A percentile compares a stretch with the other conserved stretches of the same genome.
phyloP scores from a whole-genome alignment of 2,888 invertebrate species.

The Heterodera filipjevi region DNA sequence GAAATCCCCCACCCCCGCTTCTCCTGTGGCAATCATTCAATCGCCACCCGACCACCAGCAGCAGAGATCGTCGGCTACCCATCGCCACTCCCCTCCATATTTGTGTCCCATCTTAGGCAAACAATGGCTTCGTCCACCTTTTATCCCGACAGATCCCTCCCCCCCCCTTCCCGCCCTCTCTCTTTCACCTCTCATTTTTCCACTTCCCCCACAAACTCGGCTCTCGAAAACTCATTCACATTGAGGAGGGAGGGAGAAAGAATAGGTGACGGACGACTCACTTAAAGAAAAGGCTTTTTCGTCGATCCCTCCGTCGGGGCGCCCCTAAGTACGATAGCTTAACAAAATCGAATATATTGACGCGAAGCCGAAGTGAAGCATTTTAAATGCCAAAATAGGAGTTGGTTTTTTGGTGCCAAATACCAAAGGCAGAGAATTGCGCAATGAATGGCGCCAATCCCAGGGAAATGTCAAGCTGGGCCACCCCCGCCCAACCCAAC shows the following conservation, averaged over 20 bases:
- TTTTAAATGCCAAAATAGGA: neutral
- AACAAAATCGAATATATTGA: neutral
- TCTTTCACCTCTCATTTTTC: neutral
- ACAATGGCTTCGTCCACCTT: conserved; percentile 3
- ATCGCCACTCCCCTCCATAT: neutral
- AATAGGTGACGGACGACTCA: conserved; percentile 43
- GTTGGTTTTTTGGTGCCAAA: neutral
- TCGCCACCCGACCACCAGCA: neutral
- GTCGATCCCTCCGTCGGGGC: neutral
- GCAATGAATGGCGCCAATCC: conserved; percentile 16
- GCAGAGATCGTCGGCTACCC: neutral
- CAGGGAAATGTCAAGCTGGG: conserved; percentile 19
- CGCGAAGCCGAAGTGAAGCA: neutral
- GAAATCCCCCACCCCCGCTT: too few relatives aligned
- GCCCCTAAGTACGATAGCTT: neutral
- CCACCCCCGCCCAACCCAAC: neutral
- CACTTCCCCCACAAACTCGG: neutral
- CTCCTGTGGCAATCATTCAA: too few relatives aligned
- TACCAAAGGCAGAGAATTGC: neutral
- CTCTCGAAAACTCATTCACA: neutral
- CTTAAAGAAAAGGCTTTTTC: neutral
- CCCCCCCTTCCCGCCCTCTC: neutral
- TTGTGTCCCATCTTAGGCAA: neutral
- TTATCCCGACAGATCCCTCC: conserved; percentile 1
- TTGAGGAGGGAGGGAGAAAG: neutral